Conservation (phyloP, 1,140 invertebrate species). For the Druon quercuslanigerum region DNA sequence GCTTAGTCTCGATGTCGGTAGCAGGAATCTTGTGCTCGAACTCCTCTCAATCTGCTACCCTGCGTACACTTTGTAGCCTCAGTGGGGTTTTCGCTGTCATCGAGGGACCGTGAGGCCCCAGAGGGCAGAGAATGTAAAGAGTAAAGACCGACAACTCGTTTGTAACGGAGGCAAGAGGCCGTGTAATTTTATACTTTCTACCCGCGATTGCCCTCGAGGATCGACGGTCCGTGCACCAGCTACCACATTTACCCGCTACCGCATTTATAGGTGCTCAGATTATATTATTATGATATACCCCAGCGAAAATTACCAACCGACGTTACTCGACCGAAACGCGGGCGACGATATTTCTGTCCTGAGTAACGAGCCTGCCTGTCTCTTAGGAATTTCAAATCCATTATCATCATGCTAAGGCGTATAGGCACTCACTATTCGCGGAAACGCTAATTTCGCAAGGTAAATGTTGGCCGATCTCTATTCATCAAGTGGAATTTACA, state of each 20-base stretch:
- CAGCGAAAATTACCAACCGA: constrained; percentile 23
- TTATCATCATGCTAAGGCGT: not conserved
- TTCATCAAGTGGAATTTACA: not conserved
- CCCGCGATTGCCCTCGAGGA: constrained; percentile 3
- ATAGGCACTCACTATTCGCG: not conserved
- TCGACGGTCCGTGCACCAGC: not conserved
- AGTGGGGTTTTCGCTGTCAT: not conserved
- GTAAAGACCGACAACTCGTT: not conserved
- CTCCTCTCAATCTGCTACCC: too few relatives aligned
- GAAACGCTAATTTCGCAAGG: constrained; percentile 13
- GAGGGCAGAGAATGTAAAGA: not conserved
- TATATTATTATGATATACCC: constrained; percentile 14
- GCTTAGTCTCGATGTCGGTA: too few relatives aligned
- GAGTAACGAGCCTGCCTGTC: constrained; percentile 28
- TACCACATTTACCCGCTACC: constrained; percentile 19
- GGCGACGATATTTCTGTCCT: constrained; percentile 24
- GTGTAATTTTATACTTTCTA: constrained; percentile 12
- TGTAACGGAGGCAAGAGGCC: not conserved
- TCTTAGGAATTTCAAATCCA: constrained; percentile 25
- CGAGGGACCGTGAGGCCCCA: not conserved
- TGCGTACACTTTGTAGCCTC: not conserved
- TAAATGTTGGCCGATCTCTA: constrained; percentile 15
- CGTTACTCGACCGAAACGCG: constrained; percentile 16
- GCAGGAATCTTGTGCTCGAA: too few relatives aligned
- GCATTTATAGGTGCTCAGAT: constrained; percentile 20